phyloP scores from a whole-genome alignment of 2,113 vertebrate species.

The Pelmatolapia mariae region DNA sequence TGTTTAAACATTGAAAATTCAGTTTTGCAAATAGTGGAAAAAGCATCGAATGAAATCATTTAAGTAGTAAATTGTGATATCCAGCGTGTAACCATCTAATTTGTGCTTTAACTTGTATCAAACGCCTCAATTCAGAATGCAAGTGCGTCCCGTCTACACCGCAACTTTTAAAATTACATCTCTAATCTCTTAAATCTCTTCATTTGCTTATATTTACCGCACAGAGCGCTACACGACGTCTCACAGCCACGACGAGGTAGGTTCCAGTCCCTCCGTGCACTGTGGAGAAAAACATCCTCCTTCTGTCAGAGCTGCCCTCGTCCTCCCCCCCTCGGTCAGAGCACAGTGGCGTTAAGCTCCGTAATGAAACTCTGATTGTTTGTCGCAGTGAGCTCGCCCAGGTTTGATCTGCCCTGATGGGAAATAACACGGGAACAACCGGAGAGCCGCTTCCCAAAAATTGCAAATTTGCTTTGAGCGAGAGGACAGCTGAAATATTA shows the following conservation, averaged over 20 bases:
- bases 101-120: background rate
- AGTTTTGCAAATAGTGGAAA: background rate
- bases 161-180: background rate
- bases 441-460: background rate
- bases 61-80: background rate
- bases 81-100: background rate
- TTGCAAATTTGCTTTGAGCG: background rate
- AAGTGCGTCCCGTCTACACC: rapidly evolving
- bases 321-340: background rate
- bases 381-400: background rate
- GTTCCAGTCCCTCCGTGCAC: background rate
- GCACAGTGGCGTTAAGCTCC: background rate
- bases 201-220: background rate
- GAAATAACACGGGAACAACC: background rate
- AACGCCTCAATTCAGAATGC: background rate
- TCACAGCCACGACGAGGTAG: background rate
- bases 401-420: constrained; percentile 8
- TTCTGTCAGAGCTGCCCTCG: background rate
- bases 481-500: background rate
- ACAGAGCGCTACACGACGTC: background rate
- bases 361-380: constrained; percentile 33
- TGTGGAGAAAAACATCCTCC: background rate
- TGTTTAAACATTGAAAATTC: background rate
- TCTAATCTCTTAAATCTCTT: background rate
- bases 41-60: background rate